These are phyloP conservation scores for Sebastes wilsoni DNA, from an alignment of 2,797 vertebrate species.

Conservation along the genomic window DNA sequence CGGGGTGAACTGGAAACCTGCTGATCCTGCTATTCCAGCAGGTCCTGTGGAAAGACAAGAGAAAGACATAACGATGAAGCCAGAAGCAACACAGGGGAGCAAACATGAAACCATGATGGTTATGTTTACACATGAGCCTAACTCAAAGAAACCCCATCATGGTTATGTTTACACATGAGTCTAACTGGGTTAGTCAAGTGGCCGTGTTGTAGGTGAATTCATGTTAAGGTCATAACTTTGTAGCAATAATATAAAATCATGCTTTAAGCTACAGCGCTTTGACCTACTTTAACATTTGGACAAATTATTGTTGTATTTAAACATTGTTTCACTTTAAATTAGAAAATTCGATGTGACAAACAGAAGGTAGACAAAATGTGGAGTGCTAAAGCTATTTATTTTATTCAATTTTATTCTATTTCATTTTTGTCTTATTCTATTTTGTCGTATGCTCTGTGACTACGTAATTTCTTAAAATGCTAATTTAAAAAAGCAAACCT, in stretches of 20 bases:
- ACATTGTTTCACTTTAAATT: not conserved
- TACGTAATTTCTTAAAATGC: too few species aligned
- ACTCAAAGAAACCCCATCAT: rapidly evolving
- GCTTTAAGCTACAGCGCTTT: not conserved
- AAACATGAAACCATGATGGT: conserved; percentile 1
- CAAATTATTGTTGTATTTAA: not conserved
- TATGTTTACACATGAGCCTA: not conserved
- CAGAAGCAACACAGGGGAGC: not conserved
- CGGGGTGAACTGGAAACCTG: conserved; percentile 37
- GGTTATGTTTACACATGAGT: not conserved
- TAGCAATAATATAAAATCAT: not conserved
- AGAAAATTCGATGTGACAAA: not conserved
- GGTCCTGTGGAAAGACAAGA: conserved; percentile 73
- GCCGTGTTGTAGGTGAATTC: not conserved
- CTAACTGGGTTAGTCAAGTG: not conserved
- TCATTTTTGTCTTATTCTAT: too few species aligned
- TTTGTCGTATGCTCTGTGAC: too few species aligned
- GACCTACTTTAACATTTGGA: not conserved
- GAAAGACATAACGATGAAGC: conserved; percentile 17
- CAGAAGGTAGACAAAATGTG: not conserved
- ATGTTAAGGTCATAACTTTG: not conserved
- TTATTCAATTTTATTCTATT: rapidly evolving
- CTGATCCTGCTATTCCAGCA: conserved; percentile 79
- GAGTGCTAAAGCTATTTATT: not conserved
- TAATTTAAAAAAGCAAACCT: too few species aligned